Evolutionary conservation across 2,888 invertebrate species (phyloP).

Genomic region (Notodonta ziczac): DNA sequence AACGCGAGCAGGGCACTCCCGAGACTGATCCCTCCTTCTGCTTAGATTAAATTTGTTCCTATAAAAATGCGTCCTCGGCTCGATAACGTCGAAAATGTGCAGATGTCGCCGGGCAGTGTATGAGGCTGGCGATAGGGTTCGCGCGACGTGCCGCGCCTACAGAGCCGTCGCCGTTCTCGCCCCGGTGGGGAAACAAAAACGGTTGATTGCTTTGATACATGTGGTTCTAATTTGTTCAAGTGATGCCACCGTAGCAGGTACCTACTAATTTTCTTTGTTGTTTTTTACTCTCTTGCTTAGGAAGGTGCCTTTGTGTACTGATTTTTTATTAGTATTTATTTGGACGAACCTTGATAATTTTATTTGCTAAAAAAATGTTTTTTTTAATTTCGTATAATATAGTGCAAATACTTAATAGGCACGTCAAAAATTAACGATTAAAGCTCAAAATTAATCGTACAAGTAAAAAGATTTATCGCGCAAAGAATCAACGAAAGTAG

Average conservation of each 20-base stretch:
- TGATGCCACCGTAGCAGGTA: conserved; percentile 17
- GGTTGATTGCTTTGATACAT: conserved; percentile 48
- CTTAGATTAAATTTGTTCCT: conserved; percentile 82
- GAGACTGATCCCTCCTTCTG: conserved; percentile 79
- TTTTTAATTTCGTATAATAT: no score
- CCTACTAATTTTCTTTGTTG: not conserved
- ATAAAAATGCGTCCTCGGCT: conserved; percentile 76
- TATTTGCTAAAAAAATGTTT: no score
- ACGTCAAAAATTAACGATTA: conserved; percentile 28
- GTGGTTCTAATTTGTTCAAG: conserved; percentile 19
- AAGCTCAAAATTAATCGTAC: conserved; percentile 52
- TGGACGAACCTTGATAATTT: no score
- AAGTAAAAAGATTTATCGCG: conserved; percentile 66
- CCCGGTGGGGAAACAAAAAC: conserved; percentile 48
- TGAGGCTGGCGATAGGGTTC: conserved; percentile 73
- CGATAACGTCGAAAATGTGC: conserved; percentile 79
- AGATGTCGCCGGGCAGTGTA: conserved; percentile 76
- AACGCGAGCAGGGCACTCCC: conserved; percentile 69
- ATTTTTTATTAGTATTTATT: not conserved
- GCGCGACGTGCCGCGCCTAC: conserved; percentile 71
- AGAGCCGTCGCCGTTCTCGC: conserved; percentile 39
- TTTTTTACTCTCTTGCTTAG: not conserved
- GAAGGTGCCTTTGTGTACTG: not conserved
- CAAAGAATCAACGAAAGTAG: conserved; percentile 70
- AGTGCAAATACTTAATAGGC: no score